Base-by-base conservation (phyloP, 92 coral and sea anemone genomes). In the Phenganax subtilis region DNA sequence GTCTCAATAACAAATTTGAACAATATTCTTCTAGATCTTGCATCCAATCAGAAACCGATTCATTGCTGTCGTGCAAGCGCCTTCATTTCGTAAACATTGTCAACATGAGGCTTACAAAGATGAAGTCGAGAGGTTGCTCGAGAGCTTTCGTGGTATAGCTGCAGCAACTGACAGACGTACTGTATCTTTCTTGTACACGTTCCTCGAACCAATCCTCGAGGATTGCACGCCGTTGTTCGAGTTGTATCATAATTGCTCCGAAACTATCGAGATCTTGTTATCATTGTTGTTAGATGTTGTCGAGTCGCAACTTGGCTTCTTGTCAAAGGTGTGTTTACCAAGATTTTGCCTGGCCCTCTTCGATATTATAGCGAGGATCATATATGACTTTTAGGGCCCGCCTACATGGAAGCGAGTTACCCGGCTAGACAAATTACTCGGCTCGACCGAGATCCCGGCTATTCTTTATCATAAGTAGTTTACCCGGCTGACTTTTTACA, bases 141-240 rank as follows among this genome's bases (percentile, higher is more conserved):
- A 94, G 84, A 90, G 97, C 51, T 94, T 94, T 73, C 89, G 91
- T 57, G 98, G 98, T 59, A 91, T 89, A 3, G 97, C 98, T 16
- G 80, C 87, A 77, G 97, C 96, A 7, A 82, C 97, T 25, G 85
- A 86, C 17, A 37, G 65, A 25, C 87, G 87, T 75, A 94, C 85
- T 82, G 72, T 88, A 0, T 86, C 71, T 31, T 64, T 87, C 0
- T 75, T 94, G 82, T 94, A 92, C 73, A 61, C 82, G 51, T 91
- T 80, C 80, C 68, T 92, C 75, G 75, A 80, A 1, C 98, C 98
- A 6, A 83, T 94, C 82, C 75, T 94, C 58, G 84, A 85, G 10
- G 90, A 90, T 86, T 87, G 97, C 65, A 92, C 89, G 69, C 87
- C 84, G 9, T 85, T 94, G 44, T 69, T 94, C 31, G 89, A 76